Percentiles rank a stretch among this genome's conserved stretches.
Evolutionary conservation across 1,140 invertebrate species (phyloP).

Genomic region (Branchinecta lindahli): DNA sequence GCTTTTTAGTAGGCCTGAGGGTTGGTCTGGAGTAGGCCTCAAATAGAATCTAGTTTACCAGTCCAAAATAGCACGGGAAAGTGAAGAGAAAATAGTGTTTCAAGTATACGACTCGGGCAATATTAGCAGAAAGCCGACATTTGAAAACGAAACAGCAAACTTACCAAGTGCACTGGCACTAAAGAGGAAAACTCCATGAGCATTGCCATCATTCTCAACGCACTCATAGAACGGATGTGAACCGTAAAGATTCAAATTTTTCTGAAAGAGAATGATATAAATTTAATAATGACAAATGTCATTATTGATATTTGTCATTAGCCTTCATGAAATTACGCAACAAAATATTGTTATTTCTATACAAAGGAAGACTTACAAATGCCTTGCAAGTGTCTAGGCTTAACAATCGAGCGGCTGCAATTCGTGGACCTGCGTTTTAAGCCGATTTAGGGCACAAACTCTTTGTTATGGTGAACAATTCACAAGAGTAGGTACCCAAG

Average conservation of each 20-base stretch:
- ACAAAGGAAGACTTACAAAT: neutral
- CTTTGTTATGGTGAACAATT: too few relatives aligned
- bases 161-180: slow-evolving; percentile 30
- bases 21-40: too few relatives aligned
- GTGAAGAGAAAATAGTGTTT: too few relatives aligned
- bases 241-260: slow-evolving; percentile 52
- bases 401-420: neutral
- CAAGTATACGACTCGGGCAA: too few relatives aligned
- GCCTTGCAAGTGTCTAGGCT: neutral
- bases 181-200: slow-evolving; percentile 32
- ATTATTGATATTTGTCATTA: too few relatives aligned
- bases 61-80: too few relatives aligned
- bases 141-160: slow-evolving; percentile 3
- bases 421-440: neutral
- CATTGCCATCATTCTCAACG: slow-evolving; percentile 30
- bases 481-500: too few relatives aligned
- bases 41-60: too few relatives aligned
- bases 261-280: slow-evolving; percentile 11
- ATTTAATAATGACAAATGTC: neutral
- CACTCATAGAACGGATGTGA: slow-evolving; percentile 49
- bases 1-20: too few relatives aligned
- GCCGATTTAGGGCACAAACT: too few relatives aligned
- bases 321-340: too few relatives aligned
- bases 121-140: too few relatives aligned
- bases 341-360: neutral